Conservation (phyloP, 2,797 vertebrate species). For the Apodemus agrarius region DNA sequence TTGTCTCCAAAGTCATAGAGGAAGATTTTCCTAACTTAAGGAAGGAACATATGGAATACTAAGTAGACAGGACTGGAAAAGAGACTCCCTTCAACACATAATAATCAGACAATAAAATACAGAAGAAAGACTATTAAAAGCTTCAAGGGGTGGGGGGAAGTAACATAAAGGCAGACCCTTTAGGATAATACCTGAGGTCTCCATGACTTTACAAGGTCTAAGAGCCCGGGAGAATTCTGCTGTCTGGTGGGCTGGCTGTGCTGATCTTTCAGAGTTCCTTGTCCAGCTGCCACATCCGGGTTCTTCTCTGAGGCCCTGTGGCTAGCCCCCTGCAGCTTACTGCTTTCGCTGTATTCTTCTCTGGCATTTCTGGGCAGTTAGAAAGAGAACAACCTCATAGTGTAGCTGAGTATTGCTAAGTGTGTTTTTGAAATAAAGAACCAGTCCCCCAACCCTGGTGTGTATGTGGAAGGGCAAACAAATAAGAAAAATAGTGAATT, state of each 20-base stretch:
- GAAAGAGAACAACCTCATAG: slow-evolving; percentile 74
- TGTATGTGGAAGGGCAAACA: neutral
- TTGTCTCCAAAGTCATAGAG: too few species aligned
- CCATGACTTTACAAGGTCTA: too few species aligned
- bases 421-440: slow-evolving; percentile 87
- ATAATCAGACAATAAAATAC: too few species aligned
- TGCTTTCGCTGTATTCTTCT: slow-evolving; percentile 72
- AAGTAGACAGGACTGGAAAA: too few species aligned
- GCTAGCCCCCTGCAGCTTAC: slow-evolving; percentile 67
- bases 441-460: slow-evolving; percentile 71
- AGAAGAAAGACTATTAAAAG: too few species aligned
- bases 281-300: neutral
- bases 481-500: neutral
- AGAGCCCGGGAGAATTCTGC: slow-evolving; percentile 45
- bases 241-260: slow-evolving; percentile 58
- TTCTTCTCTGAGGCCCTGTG: slow-evolving; percentile 49
- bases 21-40: too few species aligned
- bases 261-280: slow-evolving; percentile 14
- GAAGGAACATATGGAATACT: too few species aligned
- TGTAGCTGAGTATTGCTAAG: slow-evolving; percentile 81
- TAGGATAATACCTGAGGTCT: too few species aligned
- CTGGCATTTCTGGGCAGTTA: slow-evolving; percentile 2
- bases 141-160: too few species aligned
- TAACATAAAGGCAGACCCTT: too few species aligned
- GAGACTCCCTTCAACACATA: too few species aligned